Conservation (phyloP, 53 echinoderm and acorn worm genomes). For the Holothuria scabra region DNA sequence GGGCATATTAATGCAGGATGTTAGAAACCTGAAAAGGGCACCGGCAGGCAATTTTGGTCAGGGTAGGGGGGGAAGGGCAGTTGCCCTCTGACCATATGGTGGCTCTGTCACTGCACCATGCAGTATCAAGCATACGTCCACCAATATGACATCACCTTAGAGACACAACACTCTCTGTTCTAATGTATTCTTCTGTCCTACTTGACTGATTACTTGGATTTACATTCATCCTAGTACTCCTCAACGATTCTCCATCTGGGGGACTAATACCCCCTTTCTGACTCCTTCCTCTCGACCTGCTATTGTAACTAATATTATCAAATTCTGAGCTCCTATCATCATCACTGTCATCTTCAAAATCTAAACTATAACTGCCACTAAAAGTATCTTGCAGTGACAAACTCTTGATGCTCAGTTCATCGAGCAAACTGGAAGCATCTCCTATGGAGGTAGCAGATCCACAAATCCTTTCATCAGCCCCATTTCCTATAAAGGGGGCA, state of each 20-base stretch:
- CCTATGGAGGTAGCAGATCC: background rate
- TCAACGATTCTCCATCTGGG: background rate
- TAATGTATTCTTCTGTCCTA: conserved; percentile 58
- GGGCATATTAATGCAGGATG: no score
- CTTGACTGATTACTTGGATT: background rate
- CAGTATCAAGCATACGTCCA: no score
- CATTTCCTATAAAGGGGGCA: no score
- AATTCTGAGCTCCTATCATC: conserved; percentile 14
- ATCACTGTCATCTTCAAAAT: conserved; percentile 17
- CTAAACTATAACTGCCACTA: conserved; percentile 29
- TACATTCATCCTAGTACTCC: background rate
- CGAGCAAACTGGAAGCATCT: conserved; percentile 21
- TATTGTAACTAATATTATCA: conserved; percentile 7
- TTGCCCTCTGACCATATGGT: no score
- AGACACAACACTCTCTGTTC: conserved; percentile 66
- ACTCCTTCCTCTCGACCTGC: conserved; percentile 11
- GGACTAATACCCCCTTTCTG: background rate
- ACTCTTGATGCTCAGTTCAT: conserved; percentile 25
- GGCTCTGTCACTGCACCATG: no score
- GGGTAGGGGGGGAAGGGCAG: no score
- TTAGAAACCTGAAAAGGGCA: no score
- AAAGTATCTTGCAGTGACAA: conserved; percentile 22
- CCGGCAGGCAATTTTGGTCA: no score
- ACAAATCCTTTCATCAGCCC: no score
- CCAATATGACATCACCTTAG: background rate